Percentiles rank a stretch among this genome's conserved stretches.
These are phyloP conservation scores for Thysanoteuthis rhombus DNA, from an alignment of 2,888 invertebrate genomes.

Conservation along the genomic window DNA sequence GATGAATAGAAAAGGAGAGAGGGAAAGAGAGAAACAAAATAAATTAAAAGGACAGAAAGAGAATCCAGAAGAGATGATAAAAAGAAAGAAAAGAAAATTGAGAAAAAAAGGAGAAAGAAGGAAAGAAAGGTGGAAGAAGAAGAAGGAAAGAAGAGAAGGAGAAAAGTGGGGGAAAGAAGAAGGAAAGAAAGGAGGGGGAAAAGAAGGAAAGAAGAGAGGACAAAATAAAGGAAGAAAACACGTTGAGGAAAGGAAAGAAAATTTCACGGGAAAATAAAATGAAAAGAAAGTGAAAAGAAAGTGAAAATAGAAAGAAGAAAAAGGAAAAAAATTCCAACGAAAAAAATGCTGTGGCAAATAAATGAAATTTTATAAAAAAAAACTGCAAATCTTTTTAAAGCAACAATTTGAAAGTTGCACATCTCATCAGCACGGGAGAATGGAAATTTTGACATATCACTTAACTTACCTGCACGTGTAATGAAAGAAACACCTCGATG, in stretches of 20 bases:
- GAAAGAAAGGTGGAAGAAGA: background rate
- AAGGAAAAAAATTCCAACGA: background rate
- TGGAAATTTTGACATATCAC: background rate
- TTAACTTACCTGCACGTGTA: background rate
- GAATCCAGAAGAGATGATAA: rapidly evolving
- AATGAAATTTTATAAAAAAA: background rate
- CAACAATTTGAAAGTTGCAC: background rate
- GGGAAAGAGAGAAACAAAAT: background rate
- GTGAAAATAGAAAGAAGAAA: background rate
- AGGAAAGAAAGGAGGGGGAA: background rate
- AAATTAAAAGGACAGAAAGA: background rate
- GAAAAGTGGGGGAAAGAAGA: background rate
- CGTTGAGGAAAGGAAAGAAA: background rate
- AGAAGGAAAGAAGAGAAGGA: background rate
- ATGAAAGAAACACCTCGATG: background rate
- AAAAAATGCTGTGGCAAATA: background rate
- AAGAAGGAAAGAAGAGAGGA: rapidly evolving
- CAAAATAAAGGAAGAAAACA: no score
- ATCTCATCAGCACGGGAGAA: background rate
- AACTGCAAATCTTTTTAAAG: background rate
- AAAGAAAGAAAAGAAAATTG: background rate
- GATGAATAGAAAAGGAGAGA: background rate
- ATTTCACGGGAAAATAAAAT: no score
- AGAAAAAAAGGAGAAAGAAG: background rate
- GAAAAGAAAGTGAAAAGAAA: background rate